phyloP scores from a whole-genome alignment of 2,113 vertebrate genomes.

The Panurus biarmicus region DNA sequence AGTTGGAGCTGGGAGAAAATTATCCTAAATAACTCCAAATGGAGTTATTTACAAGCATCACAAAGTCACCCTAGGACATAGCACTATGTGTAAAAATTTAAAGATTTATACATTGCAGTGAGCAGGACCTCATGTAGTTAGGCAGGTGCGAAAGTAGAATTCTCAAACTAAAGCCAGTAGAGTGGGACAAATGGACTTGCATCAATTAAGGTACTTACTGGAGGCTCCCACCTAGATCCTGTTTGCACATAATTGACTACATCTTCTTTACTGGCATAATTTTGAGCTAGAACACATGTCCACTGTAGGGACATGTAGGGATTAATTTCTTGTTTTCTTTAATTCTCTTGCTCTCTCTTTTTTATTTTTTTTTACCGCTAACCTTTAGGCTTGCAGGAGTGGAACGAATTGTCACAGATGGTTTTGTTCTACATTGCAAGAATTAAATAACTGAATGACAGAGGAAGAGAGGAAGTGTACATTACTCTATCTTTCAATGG shows the following conservation, averaged over 20 bases:
- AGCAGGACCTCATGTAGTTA: background rate
- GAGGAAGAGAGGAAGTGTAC: background rate
- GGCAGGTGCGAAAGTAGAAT: background rate
- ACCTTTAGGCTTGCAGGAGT: background rate
- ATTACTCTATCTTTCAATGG: background rate
- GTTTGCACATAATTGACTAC: background rate
- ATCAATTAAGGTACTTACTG: background rate
- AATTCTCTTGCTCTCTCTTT: background rate
- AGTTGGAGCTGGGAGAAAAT: too few relatives aligned
- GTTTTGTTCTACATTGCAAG: background rate
- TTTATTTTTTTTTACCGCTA: background rate
- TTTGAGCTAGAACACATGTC: background rate
- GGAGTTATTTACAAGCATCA: too few relatives aligned
- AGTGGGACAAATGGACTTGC: background rate
- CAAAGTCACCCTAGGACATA: too few relatives aligned
- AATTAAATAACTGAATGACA: background rate
- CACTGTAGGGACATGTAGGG: background rate
- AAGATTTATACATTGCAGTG: background rate
- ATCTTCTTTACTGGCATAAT: background rate
- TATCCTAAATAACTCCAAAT: too few relatives aligned
- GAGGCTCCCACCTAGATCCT: background rate
- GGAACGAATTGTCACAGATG: background rate
- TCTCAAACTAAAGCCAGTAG: background rate
- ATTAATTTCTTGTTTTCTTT: background rate
- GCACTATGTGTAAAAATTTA: background rate